Percentiles rank a stretch among this genome's conserved stretches.
These are phyloP conservation scores for Microcebus ravelobensis DNA, from an alignment of 2,113 vertebrate species.

Conservation along the genomic window DNA sequence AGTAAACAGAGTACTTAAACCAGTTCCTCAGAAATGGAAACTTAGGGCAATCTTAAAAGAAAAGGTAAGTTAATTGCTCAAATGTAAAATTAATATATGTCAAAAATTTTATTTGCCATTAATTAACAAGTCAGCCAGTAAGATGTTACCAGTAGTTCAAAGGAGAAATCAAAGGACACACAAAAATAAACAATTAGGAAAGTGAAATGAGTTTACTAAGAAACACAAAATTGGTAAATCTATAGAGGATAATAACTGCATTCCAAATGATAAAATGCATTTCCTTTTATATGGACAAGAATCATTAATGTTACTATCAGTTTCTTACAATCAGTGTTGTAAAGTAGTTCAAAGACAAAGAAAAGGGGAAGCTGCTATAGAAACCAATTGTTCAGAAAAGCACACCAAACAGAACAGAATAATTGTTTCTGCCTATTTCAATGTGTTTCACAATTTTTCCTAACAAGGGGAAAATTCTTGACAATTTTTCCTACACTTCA, in stretches of 20 bases:
- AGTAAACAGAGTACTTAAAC: background rate
- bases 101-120: constrained; percentile 5
- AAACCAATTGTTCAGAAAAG: background rate
- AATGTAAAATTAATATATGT: constrained; percentile 22
- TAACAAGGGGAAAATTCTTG: background rate
- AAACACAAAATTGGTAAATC: background rate
- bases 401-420: background rate
- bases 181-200: background rate
- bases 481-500: background rate
- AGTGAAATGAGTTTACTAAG: background rate
- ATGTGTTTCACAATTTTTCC: background rate
- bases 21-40: background rate
- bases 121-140: background rate
- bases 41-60: background rate
- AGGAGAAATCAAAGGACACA: constrained; percentile 26
- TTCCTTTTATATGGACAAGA: background rate
- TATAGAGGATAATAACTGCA: background rate
- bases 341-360: background rate
- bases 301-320: background rate
- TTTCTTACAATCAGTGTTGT: background rate
- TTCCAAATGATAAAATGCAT: background rate
- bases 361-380: background rate
- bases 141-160: background rate
- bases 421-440: constrained; percentile 35
- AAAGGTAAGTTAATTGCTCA: constrained; percentile 10